Evolutionary conservation across 2,797 vertebrate species (phyloP).

Genomic region (Semaprochilodus insignis): DNA sequence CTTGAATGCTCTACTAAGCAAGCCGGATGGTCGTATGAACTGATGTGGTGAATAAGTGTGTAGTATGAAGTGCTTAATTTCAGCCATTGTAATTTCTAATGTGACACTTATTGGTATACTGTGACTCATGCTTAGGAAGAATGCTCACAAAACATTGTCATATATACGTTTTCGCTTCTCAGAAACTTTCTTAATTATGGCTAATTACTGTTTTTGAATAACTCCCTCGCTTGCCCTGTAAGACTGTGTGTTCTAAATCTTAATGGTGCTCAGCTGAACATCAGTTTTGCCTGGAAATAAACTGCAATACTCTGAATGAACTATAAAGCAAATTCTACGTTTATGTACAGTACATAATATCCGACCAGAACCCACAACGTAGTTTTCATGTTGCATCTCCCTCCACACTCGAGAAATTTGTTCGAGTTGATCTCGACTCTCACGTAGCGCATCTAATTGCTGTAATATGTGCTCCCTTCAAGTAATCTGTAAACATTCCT

Average conservation of each 20-base stretch:
- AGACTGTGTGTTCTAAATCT: slow-evolving; percentile 8
- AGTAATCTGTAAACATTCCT: slow-evolving; percentile 85
- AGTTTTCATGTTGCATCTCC: background rate
- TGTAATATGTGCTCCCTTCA: slow-evolving; percentile 83
- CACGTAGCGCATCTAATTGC: slow-evolving; percentile 82
- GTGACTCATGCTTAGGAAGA: background rate
- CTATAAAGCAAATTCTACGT: background rate
- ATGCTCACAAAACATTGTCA: background rate
- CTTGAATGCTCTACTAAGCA: too few relatives aligned
- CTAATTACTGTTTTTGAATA: slow-evolving; percentile 29
- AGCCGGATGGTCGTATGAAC: too few relatives aligned
- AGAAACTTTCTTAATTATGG: slow-evolving; percentile 26
- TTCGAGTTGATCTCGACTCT: slow-evolving; percentile 75
- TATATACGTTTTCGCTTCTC: slow-evolving; percentile 29
- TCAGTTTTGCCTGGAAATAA: background rate
- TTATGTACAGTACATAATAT: too few relatives aligned
- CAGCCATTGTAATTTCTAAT: background rate
- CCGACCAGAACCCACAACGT: background rate
- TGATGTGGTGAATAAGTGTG: too few relatives aligned
- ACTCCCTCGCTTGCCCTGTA: slow-evolving; percentile 2
- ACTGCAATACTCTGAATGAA: background rate
- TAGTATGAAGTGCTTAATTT: too few relatives aligned
- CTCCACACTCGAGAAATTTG: slow-evolving; percentile 66
- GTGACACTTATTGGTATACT: background rate
- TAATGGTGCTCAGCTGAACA: slow-evolving; percentile 2